Evolutionary conservation across 2,797 vertebrate species (phyloP).

Genomic region (Lutjanus argentimaculatus): DNA sequence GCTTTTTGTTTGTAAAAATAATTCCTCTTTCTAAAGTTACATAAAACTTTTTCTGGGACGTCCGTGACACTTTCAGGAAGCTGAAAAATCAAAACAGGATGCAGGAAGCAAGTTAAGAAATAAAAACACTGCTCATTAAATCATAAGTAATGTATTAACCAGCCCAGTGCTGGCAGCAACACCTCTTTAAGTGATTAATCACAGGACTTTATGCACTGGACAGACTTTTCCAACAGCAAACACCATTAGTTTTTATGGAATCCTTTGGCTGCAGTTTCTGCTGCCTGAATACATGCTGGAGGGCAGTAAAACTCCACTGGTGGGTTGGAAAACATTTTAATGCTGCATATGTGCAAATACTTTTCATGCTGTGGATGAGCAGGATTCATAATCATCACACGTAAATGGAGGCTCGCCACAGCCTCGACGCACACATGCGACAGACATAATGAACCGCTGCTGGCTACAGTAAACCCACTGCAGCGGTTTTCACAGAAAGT

Average conservation of each 20-base stretch:
- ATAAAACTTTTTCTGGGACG: neutral
- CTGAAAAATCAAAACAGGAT: neutral
- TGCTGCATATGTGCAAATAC: constrained; percentile 37
- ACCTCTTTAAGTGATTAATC: neutral
- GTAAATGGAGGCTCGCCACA: constrained; percentile 17
- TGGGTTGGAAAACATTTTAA: constrained; percentile 25
- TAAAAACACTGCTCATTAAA: neutral
- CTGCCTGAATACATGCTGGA: constrained; percentile 1
- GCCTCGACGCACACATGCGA: constrained; percentile 8
- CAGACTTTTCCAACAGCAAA: constrained; percentile 27
- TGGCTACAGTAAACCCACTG: constrained; percentile 26
- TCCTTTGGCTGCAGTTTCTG: constrained; percentile 27
- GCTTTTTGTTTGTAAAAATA: neutral
- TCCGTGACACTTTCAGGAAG: neutral
- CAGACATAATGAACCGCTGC: constrained; percentile 15
- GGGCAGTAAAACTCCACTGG: constrained; percentile 19
- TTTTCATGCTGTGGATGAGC: constrained; percentile 36
- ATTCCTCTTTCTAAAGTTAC: neutral
- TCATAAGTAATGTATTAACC: neutral
- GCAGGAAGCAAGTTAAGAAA: neutral
- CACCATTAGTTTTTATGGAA: constrained; percentile 41
- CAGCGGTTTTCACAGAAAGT: constrained; percentile 51
- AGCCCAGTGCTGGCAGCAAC: neutral
- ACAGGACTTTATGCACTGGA: neutral
- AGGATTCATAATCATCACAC: constrained; percentile 23